Evolutionary conservation across 2,113 vertebrate genomes (phyloP).

Genomic region (Hemibagrus wyckioides): DNA sequence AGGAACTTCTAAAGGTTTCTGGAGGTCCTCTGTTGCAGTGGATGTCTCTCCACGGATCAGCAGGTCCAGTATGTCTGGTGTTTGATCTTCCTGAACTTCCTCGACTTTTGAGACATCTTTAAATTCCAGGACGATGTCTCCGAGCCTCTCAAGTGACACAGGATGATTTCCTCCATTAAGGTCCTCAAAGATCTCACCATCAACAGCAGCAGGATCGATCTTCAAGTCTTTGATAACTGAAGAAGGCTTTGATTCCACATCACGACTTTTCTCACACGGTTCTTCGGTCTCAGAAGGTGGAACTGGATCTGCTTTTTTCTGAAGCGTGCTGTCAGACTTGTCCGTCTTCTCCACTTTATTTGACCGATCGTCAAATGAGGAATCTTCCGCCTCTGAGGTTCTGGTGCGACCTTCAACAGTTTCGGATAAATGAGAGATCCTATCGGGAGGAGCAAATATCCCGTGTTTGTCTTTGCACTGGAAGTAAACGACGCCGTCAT

Average conservation of each 20-base stretch:
- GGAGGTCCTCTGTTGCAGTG: conserved; percentile 69
- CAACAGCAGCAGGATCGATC: conserved; percentile 39
- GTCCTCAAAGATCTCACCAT: conserved; percentile 40
- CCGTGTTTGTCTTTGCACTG: conserved; percentile 84
- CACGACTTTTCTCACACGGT: conserved; percentile 32
- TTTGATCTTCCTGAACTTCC: conserved; percentile 58
- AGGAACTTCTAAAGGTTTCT: conserved; percentile 58
- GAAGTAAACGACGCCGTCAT: conserved; percentile 85
- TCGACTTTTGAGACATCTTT: conserved; percentile 48
- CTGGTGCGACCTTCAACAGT: conserved; percentile 70
- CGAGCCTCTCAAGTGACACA: conserved; percentile 53
- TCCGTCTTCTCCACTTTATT: conserved; percentile 62
- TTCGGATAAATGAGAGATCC: conserved; percentile 82
- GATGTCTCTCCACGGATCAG: conserved; percentile 72
- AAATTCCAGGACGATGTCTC: conserved; percentile 60
- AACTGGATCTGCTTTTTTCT: conserved; percentile 55
- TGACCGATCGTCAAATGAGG: conserved; percentile 71
- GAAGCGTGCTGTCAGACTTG: conserved; percentile 45
- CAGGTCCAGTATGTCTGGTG: conserved; percentile 77
- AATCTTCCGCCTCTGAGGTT: conserved; percentile 79
- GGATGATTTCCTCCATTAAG: conserved; percentile 34
- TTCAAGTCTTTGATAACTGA: conserved; percentile 18
- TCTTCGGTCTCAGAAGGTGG: conserved; percentile 59
- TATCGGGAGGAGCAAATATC: conserved; percentile 92
- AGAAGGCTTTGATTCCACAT: conserved; percentile 32